A percentile compares a stretch with the other conserved stretches of the same genome.
Conservation (phyloP, 1,140 invertebrate species). For the Myzus persicae region DNA sequence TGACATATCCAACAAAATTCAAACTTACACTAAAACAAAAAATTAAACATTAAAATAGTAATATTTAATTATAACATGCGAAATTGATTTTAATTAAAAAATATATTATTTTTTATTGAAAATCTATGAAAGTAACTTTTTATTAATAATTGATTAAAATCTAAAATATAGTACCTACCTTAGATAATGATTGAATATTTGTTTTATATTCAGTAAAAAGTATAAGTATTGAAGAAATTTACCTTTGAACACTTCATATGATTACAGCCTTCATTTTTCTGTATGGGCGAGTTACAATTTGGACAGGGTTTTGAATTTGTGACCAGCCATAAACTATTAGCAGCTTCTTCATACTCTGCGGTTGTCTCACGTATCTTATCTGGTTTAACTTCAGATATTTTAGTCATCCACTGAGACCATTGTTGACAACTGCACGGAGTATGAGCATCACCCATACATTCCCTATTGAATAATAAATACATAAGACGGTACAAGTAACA, state of each 20-base stretch:
- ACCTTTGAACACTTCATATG: conserved; percentile 82
- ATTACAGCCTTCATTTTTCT: conserved; percentile 82
- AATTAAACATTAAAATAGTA: not conserved
- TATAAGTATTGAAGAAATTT: conserved; percentile 57
- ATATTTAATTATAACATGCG: not conserved
- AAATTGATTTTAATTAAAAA: not conserved
- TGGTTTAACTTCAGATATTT: conserved; percentile 73
- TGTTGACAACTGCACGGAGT: conserved; percentile 75
- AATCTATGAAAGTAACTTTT: not conserved
- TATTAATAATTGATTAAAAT: not conserved
- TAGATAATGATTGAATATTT: not conserved
- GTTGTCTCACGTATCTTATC: conserved; percentile 71
- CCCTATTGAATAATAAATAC: conserved; percentile 64
- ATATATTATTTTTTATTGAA: not conserved
- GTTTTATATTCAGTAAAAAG: not conserved
- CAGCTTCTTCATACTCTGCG: conserved; percentile 72
- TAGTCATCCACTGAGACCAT: conserved; percentile 73
- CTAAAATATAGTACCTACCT: not conserved
- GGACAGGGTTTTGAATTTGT: conserved; percentile 80
- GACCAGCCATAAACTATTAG: conserved; percentile 77
- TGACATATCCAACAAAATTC: conserved; percentile 82
- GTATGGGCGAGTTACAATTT: conserved; percentile 77
- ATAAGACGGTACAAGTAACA: not conserved
- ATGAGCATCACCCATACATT: conserved; percentile 74
- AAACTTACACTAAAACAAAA: conserved; percentile 72